These are phyloP conservation scores for Triplophysa siluroides DNA, from an alignment of 2,113 vertebrate genomes.

Conservation along the genomic window DNA sequence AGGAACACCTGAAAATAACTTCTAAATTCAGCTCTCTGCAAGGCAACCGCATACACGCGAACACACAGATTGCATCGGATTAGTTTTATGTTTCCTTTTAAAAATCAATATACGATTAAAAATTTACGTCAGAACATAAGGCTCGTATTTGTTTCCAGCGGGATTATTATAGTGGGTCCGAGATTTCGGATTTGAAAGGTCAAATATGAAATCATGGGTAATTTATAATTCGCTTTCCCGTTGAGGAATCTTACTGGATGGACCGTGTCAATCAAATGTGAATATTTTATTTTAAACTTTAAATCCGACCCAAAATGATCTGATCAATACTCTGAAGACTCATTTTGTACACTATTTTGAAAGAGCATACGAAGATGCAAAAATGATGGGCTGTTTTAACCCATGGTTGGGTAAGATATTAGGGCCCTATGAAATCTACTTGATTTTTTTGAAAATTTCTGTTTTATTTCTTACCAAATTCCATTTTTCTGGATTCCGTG, in stretches of 20 bases:
- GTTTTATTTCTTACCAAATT: too few species aligned
- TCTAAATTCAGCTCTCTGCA: background rate
- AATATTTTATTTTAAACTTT: background rate
- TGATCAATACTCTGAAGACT: too few species aligned
- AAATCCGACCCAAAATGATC: too few species aligned
- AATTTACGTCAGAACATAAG: slow-evolving; percentile 25
- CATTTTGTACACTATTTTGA: too few species aligned
- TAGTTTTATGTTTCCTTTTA: slow-evolving; percentile 16
- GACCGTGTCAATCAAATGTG: background rate
- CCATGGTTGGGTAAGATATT: too few species aligned
- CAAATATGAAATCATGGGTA: background rate
- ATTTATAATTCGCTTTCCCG: background rate
- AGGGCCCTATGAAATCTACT: too few species aligned
- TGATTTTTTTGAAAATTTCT: too few species aligned
- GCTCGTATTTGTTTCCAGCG: slow-evolving; percentile 37
- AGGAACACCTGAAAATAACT: slow-evolving; percentile 26
- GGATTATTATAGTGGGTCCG: slow-evolving; percentile 4
- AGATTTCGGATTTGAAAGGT: background rate
- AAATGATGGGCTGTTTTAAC: too few species aligned
- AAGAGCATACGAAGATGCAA: too few species aligned
- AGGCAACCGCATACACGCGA: background rate
- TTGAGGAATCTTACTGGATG: background rate
- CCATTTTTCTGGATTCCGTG: too few species aligned
- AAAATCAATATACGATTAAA: slow-evolving; percentile 40
- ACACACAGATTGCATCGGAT: slow-evolving; percentile 17